Conservation (phyloP, 2,888 invertebrate genomes). For the Neoaliturus tenellus region DNA sequence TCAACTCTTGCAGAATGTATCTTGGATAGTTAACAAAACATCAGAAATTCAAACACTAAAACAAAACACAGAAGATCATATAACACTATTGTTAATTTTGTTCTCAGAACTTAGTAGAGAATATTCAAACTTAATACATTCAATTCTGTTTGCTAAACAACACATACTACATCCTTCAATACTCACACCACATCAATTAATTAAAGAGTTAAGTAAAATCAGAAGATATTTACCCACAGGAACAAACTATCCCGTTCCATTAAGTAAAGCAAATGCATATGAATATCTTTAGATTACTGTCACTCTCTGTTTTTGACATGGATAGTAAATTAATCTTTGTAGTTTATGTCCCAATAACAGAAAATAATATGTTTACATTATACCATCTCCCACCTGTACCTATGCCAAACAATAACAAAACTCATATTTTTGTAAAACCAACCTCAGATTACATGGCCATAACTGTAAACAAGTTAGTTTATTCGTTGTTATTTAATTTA, state of each 20-base stretch:
- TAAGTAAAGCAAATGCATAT: not conserved
- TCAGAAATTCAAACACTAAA: not conserved
- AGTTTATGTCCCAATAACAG: not conserved
- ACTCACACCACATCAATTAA: not conserved
- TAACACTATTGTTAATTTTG: not conserved
- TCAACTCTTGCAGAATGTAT: not conserved
- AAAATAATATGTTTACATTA: not conserved
- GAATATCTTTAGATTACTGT: not conserved
- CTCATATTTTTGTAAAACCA: not conserved
- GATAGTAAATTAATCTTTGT: slow-evolving; percentile 14
- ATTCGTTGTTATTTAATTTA: not conserved
- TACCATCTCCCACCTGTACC: slow-evolving; percentile 4
- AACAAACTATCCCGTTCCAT: not conserved
- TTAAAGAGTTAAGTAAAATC: not conserved
- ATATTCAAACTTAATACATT: slow-evolving; percentile 9
- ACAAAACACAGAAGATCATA: not conserved
- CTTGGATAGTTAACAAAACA: not conserved
- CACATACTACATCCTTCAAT: slow-evolving; percentile 19
- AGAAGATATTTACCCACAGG: not conserved
- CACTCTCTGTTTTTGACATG: not conserved
- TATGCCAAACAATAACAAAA: not conserved
- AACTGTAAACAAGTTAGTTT: not conserved
- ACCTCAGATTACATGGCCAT: not conserved
- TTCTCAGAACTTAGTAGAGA: slow-evolving; percentile 1
- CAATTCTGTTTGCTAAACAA: slow-evolving; percentile 8